These are phyloP conservation scores for Temnothorax curvispinosus DNA, from an alignment of 1,140 invertebrate species.

Conservation along the genomic window DNA sequence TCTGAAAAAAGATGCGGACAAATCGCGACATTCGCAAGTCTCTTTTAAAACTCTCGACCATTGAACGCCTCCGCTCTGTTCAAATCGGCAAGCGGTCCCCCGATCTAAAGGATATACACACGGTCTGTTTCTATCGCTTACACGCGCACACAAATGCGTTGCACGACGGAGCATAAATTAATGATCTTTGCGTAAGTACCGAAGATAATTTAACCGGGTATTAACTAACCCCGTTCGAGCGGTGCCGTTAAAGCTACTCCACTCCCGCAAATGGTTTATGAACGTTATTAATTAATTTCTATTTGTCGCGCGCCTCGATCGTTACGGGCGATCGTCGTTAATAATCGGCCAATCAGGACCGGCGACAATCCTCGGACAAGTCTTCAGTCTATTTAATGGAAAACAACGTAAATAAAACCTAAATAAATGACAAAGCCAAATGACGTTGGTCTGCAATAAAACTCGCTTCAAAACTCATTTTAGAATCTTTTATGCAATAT, in stretches of 20 bases:
- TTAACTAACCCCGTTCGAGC: conserved; percentile 70
- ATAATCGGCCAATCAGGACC: conserved; percentile 70
- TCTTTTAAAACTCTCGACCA: not conserved
- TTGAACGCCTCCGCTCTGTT: not conserved
- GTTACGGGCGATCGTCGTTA: conserved; percentile 68
- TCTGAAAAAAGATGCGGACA: not conserved
- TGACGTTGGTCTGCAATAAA: not conserved
- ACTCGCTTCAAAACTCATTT: conserved; percentile 6
- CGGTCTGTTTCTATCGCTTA: not conserved
- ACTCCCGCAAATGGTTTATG: conserved; percentile 69
- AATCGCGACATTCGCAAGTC: not conserved
- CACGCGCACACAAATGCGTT: conserved; percentile 31
- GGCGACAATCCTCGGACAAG: conserved; percentile 32
- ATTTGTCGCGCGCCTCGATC: conserved; percentile 73
- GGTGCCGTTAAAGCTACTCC: conserved; percentile 69
- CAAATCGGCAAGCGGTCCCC: not conserved
- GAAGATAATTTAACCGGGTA: conserved; percentile 75
- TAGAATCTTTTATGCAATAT: not conserved
- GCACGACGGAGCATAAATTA: conserved; percentile 69
- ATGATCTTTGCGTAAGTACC: conserved; percentile 75
- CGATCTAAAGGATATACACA: not conserved
- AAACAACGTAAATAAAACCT: conserved; percentile 31
- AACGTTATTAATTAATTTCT: conserved; percentile 77
- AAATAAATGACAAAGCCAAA: conserved; percentile 15
- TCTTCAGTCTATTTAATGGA: conserved; percentile 44